These are phyloP conservation scores for Bryconaethiops microstoma DNA, from an alignment of 2,797 vertebrate species.

Conservation along the genomic window DNA sequence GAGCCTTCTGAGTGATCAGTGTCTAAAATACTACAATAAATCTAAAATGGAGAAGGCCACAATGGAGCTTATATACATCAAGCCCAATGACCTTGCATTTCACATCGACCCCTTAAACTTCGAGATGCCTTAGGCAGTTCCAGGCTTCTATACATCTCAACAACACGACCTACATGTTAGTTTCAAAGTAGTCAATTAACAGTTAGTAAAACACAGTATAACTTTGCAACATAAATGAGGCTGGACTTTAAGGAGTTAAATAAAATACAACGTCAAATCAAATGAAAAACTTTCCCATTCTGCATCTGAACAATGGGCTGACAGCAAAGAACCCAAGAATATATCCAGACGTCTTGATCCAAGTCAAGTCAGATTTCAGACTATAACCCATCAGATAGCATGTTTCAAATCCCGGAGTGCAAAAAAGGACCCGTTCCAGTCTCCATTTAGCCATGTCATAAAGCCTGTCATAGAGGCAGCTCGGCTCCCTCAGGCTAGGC, in stretches of 20 bases:
- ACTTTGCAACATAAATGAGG: background rate
- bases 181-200: too few species aligned
- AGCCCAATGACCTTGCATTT: background rate
- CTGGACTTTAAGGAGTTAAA: background rate
- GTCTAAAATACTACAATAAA: background rate
- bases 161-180: background rate
- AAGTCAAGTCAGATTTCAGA: slow-evolving; percentile 30
- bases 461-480: slow-evolving; percentile 48
- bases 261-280: background rate
- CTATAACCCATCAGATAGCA: slow-evolving; percentile 35
- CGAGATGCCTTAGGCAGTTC: background rate
- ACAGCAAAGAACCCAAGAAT: background rate
- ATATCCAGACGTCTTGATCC: slow-evolving; percentile 26
- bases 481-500: slow-evolving; percentile 54
- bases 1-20: background rate
- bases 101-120: background rate
- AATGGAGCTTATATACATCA: background rate
- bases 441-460: slow-evolving; percentile 53
- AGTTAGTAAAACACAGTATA: too few species aligned
- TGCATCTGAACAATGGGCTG: background rate
- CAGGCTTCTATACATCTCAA: background rate
- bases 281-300: background rate
- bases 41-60: background rate
- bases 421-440: slow-evolving; percentile 37
- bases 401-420: slow-evolving; percentile 40